Conservation (phyloP, 2,888 invertebrate species). For the Hydriomena furcata region DNA sequence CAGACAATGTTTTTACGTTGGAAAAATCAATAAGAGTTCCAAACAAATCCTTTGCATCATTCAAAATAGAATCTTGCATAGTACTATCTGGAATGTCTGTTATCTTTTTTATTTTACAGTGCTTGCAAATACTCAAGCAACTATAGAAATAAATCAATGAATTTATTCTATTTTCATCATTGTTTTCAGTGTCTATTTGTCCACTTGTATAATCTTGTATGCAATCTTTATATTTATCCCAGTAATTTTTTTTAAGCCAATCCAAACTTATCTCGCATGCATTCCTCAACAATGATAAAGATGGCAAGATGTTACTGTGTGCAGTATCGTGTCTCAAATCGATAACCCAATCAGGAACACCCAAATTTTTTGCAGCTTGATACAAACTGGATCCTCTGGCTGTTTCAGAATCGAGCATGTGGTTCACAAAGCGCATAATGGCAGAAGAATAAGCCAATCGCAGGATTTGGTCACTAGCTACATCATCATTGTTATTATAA, state of each 20-base stretch:
- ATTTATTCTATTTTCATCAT: conserved; percentile 56
- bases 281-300: conserved; percentile 84
- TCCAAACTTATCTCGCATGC: conserved; percentile 85
- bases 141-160: conserved; percentile 64
- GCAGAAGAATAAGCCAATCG: conserved; percentile 85
- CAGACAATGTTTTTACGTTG: conserved; percentile 58
- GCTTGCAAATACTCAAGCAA: conserved; percentile 66
- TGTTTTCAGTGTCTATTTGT: conserved; percentile 43
- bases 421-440: conserved; percentile 86
- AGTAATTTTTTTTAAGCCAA: conserved; percentile 88
- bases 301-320: conserved; percentile 87
- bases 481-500: conserved; percentile 43
- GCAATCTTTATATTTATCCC: conserved; percentile 80
- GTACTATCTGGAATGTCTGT: conserved; percentile 59
- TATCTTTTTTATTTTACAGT: conserved; percentile 65
- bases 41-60: conserved; percentile 65
- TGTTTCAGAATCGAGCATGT: conserved; percentile 82
- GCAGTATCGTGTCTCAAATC: conserved; percentile 90
- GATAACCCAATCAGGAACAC: conserved; percentile 91
- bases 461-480: conserved; percentile 69
- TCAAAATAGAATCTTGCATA: conserved; percentile 63
- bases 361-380: conserved; percentile 84
- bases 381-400: conserved; percentile 80
- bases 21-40: conserved; percentile 56
- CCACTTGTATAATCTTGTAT: conserved; percentile 72